A percentile compares a stretch with the other conserved stretches of the same genome.
These are phyloP conservation scores for Hypena proboscidalis DNA, from an alignment of 2,888 invertebrate species.

Conservation along the genomic window DNA sequence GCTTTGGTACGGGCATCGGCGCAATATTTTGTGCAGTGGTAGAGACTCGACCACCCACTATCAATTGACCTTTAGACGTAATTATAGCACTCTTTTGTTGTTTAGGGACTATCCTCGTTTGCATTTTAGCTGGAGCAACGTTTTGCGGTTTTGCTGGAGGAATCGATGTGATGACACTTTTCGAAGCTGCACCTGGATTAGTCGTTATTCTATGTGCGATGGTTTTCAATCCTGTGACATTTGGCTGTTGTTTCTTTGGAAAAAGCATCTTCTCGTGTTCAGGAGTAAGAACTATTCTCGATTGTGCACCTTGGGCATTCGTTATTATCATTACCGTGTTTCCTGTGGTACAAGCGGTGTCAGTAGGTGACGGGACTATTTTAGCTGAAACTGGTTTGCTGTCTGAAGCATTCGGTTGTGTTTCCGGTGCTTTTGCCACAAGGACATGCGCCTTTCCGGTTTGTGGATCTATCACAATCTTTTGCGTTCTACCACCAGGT, in stretches of 20 bases:
- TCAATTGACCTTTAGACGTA: constrained; percentile 84
- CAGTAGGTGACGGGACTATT: constrained; percentile 64
- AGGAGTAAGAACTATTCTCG: constrained; percentile 85
- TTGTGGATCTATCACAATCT: constrained; percentile 80
- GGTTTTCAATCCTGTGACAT: constrained; percentile 69
- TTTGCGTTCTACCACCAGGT: constrained; percentile 69
- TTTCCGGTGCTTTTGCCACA: constrained; percentile 64
- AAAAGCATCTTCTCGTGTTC: constrained; percentile 86
- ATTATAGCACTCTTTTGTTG: constrained; percentile 83
- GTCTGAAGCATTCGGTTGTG: constrained; percentile 50
- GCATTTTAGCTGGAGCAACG: constrained; percentile 46
- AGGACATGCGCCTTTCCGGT: constrained; percentile 79
- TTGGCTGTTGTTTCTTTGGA: constrained; percentile 79
- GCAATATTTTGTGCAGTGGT: constrained; percentile 79
- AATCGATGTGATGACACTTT: constrained; percentile 54
- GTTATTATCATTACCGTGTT: constrained; percentile 88
- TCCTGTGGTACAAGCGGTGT: constrained; percentile 65
- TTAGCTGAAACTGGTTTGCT: constrained; percentile 75
- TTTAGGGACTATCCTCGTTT: constrained; percentile 71
- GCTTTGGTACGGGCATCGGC: constrained; percentile 69
- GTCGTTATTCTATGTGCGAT: constrained; percentile 68
- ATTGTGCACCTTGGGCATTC: constrained; percentile 86
- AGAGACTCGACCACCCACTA: constrained; percentile 75
- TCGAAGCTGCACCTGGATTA: constrained; percentile 51
- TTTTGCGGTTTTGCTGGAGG: constrained; percentile 35